Evolutionary conservation across 92 coral and sea anemone species (phyloP), one percentile per base, ranked within the genome.

Genomic region (Porites cylindrica): DNA sequence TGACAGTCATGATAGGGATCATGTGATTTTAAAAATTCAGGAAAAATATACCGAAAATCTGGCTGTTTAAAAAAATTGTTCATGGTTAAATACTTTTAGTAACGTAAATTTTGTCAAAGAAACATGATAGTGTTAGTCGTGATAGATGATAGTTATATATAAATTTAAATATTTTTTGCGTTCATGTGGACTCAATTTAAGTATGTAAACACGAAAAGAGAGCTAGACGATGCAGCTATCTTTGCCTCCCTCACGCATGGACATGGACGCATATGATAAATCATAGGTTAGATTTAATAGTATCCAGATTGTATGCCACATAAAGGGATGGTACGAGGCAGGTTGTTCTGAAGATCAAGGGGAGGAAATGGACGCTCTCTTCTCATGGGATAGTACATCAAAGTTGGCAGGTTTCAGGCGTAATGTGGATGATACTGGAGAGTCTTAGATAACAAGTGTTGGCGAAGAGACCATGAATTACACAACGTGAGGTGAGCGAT

Each of bases 41-140:
- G 69, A 65, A 13, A n/a, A 65, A 65, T 65, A 65, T 65, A 65
- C 69, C 29, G n/a, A 65, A 13, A 65, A 65, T 65, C 69, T 17
- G 47, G 47, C 47, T 38, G 47, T 38, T 38, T 38, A 38, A 3
- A 38, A 38, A 38, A 38, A 38, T 38, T 38, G 47, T 38, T 38
- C 47, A 3, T 4, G 3, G 3, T 5, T 38, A 0, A 38, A 38
- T 3, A 38, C 47, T 38, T 38, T 38, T 38, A 3, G 47, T 38
- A 38, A 38, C 5, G 47, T 38, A 38, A 38, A 38, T 17, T 65
- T 65, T 65, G 69, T 65, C 16, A 65, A 65, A n/a, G 23, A 21
- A 65, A 65, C 69, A 65, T 65, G 69, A 65, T 65, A 65, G 69
- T 65, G 69, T 65, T 65, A 65, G 69, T 65, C 69, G 69, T 65